These are phyloP conservation scores for Sisyra nigra DNA, from an alignment of 2,888 invertebrate genomes.

Conservation along the genomic window DNA sequence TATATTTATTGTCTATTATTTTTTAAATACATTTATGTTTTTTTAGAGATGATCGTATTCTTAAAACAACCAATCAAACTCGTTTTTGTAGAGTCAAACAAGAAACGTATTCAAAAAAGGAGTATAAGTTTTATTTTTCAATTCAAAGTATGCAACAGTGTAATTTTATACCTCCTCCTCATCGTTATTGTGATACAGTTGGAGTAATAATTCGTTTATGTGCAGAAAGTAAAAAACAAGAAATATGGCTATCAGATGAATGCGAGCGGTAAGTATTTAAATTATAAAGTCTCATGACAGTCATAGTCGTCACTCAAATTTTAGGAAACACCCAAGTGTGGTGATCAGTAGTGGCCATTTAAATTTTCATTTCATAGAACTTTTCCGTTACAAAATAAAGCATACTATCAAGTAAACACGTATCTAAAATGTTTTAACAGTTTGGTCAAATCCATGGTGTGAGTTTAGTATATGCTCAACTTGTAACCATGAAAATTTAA, in stretches of 20 bases:
- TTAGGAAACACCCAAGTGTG: too few relatives aligned
- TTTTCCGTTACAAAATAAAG: too few relatives aligned
- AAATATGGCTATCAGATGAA: conserved; percentile 39
- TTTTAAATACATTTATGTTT: conserved; percentile 9
- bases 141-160: conserved; percentile 28
- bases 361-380: too few relatives aligned
- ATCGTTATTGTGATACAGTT: conserved; percentile 52
- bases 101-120: conserved; percentile 15
- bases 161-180: conserved; percentile 31
- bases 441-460: too few relatives aligned
- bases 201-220: conserved; percentile 46
- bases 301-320: too few relatives aligned
- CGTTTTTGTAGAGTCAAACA: conserved; percentile 25
- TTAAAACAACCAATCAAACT: conserved; percentile 35
- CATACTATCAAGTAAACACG: too few relatives aligned
- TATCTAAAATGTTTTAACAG: too few relatives aligned
- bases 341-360: too few relatives aligned
- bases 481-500: too few relatives aligned
- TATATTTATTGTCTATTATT: conserved; percentile 1
- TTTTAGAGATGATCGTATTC: conserved; percentile 35
- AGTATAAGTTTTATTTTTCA: conserved; percentile 13
- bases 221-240: conserved; percentile 33
- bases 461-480: too few relatives aligned
- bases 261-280: conserved; percentile 35
- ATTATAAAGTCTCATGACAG: too few relatives aligned